phyloP scores from a whole-genome alignment of 1,140 invertebrate species.

The Agrypnia vestita region DNA sequence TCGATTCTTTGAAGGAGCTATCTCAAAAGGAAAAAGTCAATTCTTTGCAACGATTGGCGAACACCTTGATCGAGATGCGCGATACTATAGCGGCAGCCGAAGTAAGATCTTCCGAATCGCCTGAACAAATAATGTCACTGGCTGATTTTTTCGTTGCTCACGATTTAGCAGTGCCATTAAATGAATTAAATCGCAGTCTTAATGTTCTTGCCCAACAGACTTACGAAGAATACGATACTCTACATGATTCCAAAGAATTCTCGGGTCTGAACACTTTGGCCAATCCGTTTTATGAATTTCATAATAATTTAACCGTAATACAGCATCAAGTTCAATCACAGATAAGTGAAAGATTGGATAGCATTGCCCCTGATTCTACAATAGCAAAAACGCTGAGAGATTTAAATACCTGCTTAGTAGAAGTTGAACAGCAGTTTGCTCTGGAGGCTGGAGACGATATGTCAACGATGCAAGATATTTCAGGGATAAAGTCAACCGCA shows the following conservation, averaged over 20 bases:
- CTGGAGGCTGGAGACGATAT: slow-evolving; percentile 69
- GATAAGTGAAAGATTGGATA: slow-evolving; percentile 63
- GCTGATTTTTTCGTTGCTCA: slow-evolving; percentile 64
- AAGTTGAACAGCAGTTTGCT: slow-evolving; percentile 70
- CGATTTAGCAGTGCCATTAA: slow-evolving; percentile 66
- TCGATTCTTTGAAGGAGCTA: slow-evolving; percentile 54
- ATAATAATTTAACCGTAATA: slow-evolving; percentile 69
- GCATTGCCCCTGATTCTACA: slow-evolving; percentile 63
- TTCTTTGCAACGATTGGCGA: slow-evolving; percentile 62
- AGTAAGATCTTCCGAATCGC: slow-evolving; percentile 21
- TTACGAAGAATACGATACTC: slow-evolving; percentile 64
- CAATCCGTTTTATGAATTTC: slow-evolving; percentile 71
- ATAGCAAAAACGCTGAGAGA: slow-evolving; percentile 72
- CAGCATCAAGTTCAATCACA: slow-evolving; percentile 70
- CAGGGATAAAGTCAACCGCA: slow-evolving; percentile 73
- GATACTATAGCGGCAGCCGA: slow-evolving; percentile 63
- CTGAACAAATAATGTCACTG: slow-evolving; percentile 65
- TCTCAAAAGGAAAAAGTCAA: slow-evolving; percentile 55
- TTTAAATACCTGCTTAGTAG: slow-evolving; percentile 73
- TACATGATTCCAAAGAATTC: slow-evolving; percentile 64
- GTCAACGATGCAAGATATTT: slow-evolving; percentile 75
- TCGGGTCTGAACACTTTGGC: slow-evolving; percentile 70
- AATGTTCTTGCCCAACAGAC: slow-evolving; percentile 65
- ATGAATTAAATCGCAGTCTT: slow-evolving; percentile 66
- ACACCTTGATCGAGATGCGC: slow-evolving; percentile 66